Conservation (phyloP, 1,140 invertebrate genomes). For the Ips typographus region DNA sequence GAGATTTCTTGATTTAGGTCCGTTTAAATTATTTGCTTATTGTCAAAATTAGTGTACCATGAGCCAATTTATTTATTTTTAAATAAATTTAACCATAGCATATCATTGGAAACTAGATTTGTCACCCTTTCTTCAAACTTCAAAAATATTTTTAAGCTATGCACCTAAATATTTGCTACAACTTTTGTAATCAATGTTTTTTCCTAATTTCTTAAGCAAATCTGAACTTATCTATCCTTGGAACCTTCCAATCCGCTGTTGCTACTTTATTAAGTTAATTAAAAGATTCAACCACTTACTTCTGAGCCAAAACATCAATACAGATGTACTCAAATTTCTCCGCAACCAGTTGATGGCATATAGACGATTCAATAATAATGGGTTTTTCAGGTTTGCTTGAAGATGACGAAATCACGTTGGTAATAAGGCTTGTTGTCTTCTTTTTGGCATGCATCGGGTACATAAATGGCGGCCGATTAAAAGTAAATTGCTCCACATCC, state of each 20-base stretch:
- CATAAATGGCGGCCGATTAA: conserved; percentile 36
- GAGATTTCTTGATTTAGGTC: no score
- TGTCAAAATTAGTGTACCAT: no score
- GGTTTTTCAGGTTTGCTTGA: conserved; percentile 47
- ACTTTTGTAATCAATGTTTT: no score
- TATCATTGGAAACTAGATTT: no score
- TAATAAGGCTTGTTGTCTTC: conserved; percentile 33
- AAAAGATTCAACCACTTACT: conserved; percentile 3
- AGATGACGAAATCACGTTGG: conserved; percentile 35
- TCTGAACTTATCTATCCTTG: not conserved
- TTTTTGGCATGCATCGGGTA: conserved; percentile 37
- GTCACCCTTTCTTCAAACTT: no score
- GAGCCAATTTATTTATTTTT: no score
- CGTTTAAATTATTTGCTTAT: no score
- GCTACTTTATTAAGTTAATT: not conserved
- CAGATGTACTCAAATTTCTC: conserved; percentile 86
- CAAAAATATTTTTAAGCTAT: no score
- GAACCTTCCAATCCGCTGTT: no score
- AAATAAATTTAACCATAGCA: no score
- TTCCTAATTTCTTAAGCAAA: no score
- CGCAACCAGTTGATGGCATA: conserved; percentile 79
- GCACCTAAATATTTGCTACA: no score
- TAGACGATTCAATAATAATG: conserved; percentile 78
- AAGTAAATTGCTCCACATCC: conserved; percentile 35
- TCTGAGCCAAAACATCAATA: conserved; percentile 76